Conservation (phyloP, 2,113 vertebrate genomes). For the Lepisosteus osseus region DNA sequence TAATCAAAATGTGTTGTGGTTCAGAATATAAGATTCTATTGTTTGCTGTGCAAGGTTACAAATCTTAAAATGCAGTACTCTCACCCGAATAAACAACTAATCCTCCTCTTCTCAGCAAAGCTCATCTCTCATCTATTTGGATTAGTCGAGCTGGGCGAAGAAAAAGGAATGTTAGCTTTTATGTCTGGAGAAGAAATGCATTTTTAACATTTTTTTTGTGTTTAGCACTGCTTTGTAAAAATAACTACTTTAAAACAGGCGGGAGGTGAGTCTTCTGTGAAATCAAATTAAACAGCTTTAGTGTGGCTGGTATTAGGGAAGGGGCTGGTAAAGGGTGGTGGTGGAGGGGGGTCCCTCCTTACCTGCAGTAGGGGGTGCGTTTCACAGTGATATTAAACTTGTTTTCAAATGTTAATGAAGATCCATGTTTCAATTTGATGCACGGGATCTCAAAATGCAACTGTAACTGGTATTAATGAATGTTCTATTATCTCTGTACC, state of each 20-base stretch:
- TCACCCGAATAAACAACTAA: conserved; percentile 66
- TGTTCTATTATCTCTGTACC: conserved; percentile 33
- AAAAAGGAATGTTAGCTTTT: conserved; percentile 64
- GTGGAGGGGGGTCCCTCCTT: not conserved
- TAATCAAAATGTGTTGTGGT: conserved; percentile 53
- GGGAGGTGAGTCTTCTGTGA: conserved; percentile 29
- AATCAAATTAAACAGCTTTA: conserved; percentile 39
- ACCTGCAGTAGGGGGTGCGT: not conserved
- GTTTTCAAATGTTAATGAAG: conserved; percentile 46
- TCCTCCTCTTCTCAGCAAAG: conserved; percentile 50
- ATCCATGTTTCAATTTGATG: conserved; percentile 32
- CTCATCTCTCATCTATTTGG: conserved; percentile 67
- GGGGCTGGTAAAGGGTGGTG: conserved; percentile 24
- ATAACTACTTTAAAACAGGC: conserved; percentile 44
- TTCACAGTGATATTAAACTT: not conserved
- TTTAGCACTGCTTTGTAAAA: conserved; percentile 41
- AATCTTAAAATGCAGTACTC: conserved; percentile 58
- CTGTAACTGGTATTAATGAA: conserved; percentile 33
- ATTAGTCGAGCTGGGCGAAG: conserved; percentile 51
- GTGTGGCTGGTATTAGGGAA: conserved; percentile 43
- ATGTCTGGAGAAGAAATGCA: conserved; percentile 46
- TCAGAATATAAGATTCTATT: conserved; percentile 46
- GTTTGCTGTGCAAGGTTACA: conserved; percentile 37
- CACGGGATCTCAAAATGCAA: conserved; percentile 28
- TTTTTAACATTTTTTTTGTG: conserved; percentile 21